phyloP scores from a whole-genome alignment of 1,140 invertebrate genomes.

The Lepidurus packardi region DNA sequence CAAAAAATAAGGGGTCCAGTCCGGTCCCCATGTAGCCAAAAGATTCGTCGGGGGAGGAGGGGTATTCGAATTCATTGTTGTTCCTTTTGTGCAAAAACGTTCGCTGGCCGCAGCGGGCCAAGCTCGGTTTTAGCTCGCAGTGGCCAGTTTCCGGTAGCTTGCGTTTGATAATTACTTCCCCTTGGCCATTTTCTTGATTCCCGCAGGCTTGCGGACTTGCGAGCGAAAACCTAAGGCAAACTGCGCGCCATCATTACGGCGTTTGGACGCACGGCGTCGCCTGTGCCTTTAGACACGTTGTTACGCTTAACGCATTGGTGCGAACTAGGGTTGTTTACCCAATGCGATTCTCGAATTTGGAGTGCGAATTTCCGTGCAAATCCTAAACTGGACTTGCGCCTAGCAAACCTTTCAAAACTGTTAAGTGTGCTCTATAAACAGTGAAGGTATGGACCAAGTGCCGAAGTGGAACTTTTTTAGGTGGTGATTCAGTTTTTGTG shows the following conservation, averaged over 20 bases:
- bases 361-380: neutral
- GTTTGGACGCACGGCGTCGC: constrained; percentile 20
- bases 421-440: neutral
- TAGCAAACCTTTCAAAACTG: neutral
- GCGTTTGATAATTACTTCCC: neutral
- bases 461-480: neutral
- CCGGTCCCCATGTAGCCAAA: constrained; percentile 8
- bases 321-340: neutral
- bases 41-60: neutral
- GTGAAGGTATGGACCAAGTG: neutral
- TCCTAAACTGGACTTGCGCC: neutral
- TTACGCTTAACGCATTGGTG: constrained; percentile 18
- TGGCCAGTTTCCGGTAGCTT: neutral
- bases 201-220: neutral
- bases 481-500: neutral
- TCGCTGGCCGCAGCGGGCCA: neutral
- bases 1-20: neutral
- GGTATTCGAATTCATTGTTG: neutral
- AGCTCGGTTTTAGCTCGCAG: neutral
- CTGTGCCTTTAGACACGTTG: neutral
- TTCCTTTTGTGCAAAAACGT: constrained; percentile 16
- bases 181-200: neutral
- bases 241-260: constrained; percentile 20
- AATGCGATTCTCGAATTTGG: neutral
- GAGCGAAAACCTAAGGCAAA: neutral